phyloP scores from a whole-genome alignment of 2,113 vertebrate genomes.

The Sylvilagus bachmani region DNA sequence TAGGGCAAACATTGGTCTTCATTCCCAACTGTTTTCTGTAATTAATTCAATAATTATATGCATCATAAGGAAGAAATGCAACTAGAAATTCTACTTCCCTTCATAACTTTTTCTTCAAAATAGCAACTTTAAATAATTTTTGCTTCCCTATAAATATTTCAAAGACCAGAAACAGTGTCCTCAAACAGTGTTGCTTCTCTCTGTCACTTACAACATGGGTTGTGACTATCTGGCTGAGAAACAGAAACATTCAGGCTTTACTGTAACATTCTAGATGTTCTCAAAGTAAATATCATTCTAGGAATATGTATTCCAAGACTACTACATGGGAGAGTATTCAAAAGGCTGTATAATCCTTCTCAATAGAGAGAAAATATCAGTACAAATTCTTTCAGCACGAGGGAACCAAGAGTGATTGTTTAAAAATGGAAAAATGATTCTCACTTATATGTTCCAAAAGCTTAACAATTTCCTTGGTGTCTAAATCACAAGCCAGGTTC shows the following conservation, averaged over 20 bases:
- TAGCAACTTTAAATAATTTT: slow-evolving; percentile 78
- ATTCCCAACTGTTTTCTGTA: slow-evolving; percentile 64
- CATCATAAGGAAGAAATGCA: slow-evolving; percentile 64
- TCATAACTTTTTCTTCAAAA: slow-evolving; percentile 78
- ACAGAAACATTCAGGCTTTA: slow-evolving; percentile 60
- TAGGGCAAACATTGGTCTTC: not conserved
- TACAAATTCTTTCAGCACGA: slow-evolving; percentile 44
- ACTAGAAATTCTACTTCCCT: slow-evolving; percentile 76
- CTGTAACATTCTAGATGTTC: slow-evolving; percentile 62
- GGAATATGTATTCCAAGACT: slow-evolving; percentile 54
- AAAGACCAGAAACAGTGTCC: slow-evolving; percentile 83
- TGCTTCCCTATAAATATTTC: slow-evolving; percentile 79
- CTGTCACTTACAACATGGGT: slow-evolving; percentile 78
- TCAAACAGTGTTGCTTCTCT: slow-evolving; percentile 75
- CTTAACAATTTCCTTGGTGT: slow-evolving; percentile 58
- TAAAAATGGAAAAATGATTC: slow-evolving; percentile 64
- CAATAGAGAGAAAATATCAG: slow-evolving; percentile 52
- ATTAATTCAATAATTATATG: slow-evolving; percentile 76
- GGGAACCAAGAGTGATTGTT: slow-evolving; percentile 55
- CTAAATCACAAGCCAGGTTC: slow-evolving; percentile 52
- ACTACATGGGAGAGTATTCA: slow-evolving; percentile 34
- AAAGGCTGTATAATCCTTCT: slow-evolving; percentile 30
- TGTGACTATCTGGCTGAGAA: slow-evolving; percentile 77
- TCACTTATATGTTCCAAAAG: slow-evolving; percentile 19
- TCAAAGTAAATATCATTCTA: slow-evolving; percentile 62